Conservation (phyloP, 1,140 invertebrate genomes). For the Bursaphelenchus mucronatus region DNA sequence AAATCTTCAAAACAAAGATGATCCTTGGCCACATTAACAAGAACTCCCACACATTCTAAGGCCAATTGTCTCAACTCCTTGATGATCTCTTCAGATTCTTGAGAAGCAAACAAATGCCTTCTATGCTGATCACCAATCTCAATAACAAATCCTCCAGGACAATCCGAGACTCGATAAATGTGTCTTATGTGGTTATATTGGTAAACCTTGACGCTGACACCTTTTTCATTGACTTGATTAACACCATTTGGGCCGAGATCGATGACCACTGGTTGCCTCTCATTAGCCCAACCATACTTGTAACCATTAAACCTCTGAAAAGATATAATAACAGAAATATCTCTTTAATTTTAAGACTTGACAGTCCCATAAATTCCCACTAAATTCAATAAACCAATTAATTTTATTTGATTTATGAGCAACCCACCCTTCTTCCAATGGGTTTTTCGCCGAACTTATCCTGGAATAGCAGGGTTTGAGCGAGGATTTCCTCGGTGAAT, state of each 20-base stretch:
- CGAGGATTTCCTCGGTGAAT: constrained; percentile 81
- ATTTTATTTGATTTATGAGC: background rate
- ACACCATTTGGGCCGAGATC: constrained; percentile 82
- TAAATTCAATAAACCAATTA: constrained; percentile 33
- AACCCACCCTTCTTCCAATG: constrained; percentile 39
- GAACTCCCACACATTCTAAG: constrained; percentile 73
- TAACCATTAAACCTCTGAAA: constrained; percentile 79
- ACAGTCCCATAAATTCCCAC: constrained; percentile 31
- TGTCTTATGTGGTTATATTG: constrained; percentile 67
- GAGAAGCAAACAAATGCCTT: constrained; percentile 77
- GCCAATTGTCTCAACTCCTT: constrained; percentile 78
- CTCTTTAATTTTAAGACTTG: constrained; percentile 13
- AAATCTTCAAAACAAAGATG: constrained; percentile 80
- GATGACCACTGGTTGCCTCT: constrained; percentile 76
- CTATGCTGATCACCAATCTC: constrained; percentile 56
- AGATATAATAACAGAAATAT: constrained; percentile 27
- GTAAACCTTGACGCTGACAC: constrained; percentile 63
- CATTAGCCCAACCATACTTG: constrained; percentile 92
- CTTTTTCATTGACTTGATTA: constrained; percentile 81
- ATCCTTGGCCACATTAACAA: constrained; percentile 76
- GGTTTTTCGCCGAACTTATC: constrained; percentile 46
- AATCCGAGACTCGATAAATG: constrained; percentile 68
- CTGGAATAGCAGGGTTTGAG: constrained; percentile 77
- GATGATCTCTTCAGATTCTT: constrained; percentile 77
- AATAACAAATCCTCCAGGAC: constrained; percentile 75